Evolutionary conservation across 2,888 invertebrate genomes (phyloP), one percentile per base, ranked within the genome.

Genomic region (Rugalucina vietnamica): DNA sequence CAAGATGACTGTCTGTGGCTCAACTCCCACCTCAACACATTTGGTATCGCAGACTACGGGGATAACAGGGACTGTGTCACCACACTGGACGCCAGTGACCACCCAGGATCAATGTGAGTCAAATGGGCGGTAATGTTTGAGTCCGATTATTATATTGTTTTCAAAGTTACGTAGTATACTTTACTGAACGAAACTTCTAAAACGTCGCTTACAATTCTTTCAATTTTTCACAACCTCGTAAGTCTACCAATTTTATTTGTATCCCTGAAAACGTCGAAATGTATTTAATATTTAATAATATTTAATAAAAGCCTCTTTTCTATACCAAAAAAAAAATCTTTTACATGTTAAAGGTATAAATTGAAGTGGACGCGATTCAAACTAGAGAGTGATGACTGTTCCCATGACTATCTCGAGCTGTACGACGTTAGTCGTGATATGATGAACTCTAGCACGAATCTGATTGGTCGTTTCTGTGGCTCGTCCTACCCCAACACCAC

Each of bases 291-390:
- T n/a, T n/a, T n/a, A n/a, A n/a, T n/a, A n/a, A n/a, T n/a, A n/a
- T n/a, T n/a, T n/a, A n/a, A n/a, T n/a, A n/a, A n/a, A n/a, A n/a
- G n/a, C n/a, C n/a, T n/a, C n/a, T n/a, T n/a, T n/a, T n/a, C n/a
- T n/a, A n/a, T n/a, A n/a, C n/a, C n/a, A n/a, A n/a, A n/a, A n/a
- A n/a, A n/a, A n/a, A n/a, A n/a, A n/a, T n/a, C n/a, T n/a, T n/a
- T n/a, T n/a, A n/a, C n/a, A n/a, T n/a, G n/a, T n/a, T n/a, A n/a
- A 60, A 90, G 88, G 37, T 90, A 86, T 71, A 88, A 87, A 60
- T 39, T 90, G 12, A 27, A 76, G 24, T 89, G 86, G 81, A 83
- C 84, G 60, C 75, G 79, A 24, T 90, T 90, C 34, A 83, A 89
- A 21, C 34, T 90, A 1, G 87, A 90, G 73, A 54, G 39, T 18